phyloP scores from a whole-genome alignment of 2,888 invertebrate species.

The Disparrhopalites patrizii region DNA sequence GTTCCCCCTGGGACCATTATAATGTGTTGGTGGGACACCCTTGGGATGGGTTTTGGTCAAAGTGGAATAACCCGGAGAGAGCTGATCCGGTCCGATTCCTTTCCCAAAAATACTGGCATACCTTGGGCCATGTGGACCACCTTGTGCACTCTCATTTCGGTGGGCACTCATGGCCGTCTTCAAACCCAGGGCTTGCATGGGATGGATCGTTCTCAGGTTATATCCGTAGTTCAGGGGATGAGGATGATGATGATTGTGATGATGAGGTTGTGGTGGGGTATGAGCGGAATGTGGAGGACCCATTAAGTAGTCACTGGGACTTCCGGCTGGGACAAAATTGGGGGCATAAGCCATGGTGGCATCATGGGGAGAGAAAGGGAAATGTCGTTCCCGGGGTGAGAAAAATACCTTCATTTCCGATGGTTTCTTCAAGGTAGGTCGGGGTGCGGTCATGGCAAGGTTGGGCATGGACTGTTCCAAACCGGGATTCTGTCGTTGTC shows the following conservation, averaged over 20 bases:
- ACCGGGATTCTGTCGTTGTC: background rate
- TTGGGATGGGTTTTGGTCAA: slow-evolving; percentile 15
- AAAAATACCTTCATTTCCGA: slow-evolving; percentile 39
- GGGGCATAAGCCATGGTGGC: slow-evolving; percentile 32
- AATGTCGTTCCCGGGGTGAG: slow-evolving; percentile 34
- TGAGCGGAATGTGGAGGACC: too few relatives aligned
- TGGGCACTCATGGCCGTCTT: too few relatives aligned
- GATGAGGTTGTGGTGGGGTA: background rate
- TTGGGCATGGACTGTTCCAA: slow-evolving; percentile 6
- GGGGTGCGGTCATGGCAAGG: slow-evolving; percentile 21
- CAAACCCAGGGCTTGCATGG: background rate
- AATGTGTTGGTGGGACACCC: background rate
- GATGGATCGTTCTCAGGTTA: background rate
- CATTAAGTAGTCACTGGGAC: too few relatives aligned
- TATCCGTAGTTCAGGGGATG: background rate
- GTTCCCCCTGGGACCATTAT: slow-evolving; percentile 14
- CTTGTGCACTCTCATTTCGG: slow-evolving; percentile 1
- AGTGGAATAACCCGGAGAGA: slow-evolving; percentile 30
- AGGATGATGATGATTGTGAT: background rate
- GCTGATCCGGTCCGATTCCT: slow-evolving; percentile 23
- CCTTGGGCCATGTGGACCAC: slow-evolving; percentile 26
- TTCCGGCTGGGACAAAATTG: slow-evolving; percentile 31
- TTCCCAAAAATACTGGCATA: slow-evolving; percentile 25
- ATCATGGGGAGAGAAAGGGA: slow-evolving; percentile 12
- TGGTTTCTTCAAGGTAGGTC: slow-evolving; percentile 13